Conservation (phyloP, 2,888 invertebrate species). For the Sturmia bella region DNA sequence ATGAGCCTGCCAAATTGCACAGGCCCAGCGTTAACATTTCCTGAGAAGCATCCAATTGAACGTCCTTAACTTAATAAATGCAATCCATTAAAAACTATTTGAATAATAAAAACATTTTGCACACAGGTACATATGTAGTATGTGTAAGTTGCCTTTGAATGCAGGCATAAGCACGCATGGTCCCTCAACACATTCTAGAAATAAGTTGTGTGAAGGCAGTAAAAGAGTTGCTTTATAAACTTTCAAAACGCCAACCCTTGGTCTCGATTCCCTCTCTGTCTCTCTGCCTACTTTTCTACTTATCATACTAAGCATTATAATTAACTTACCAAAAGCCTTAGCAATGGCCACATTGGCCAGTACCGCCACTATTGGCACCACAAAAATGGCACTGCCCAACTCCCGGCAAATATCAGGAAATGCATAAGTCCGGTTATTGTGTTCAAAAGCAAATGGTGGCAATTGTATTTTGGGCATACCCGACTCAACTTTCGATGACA, state of each 20-base stretch:
- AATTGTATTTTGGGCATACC: slow-evolving; percentile 87
- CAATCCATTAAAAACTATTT: neutral
- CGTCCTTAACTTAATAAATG: slow-evolving; percentile 84
- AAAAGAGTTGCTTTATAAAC: too few relatives aligned
- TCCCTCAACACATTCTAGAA: too few relatives aligned
- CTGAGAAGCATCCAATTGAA: slow-evolving; percentile 91
- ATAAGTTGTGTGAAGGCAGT: too few relatives aligned
- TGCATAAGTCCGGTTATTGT: slow-evolving; percentile 84
- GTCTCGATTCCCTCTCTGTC: too few relatives aligned
- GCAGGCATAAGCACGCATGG: too few relatives aligned
- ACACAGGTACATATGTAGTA: too few relatives aligned
- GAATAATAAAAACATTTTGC: neutral
- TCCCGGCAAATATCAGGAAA: slow-evolving; percentile 87
- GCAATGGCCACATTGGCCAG: slow-evolving; percentile 97
- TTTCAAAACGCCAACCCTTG: too few relatives aligned
- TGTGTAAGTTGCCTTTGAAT: too few relatives aligned
- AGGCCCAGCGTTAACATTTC: slow-evolving; percentile 94
- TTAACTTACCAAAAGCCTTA: slow-evolving; percentile 92
- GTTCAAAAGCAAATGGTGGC: slow-evolving; percentile 86
- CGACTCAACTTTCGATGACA: slow-evolving; percentile 85
- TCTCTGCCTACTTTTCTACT: too few relatives aligned
- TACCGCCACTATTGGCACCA: slow-evolving; percentile 91
- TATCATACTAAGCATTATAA: neutral
- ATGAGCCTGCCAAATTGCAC: slow-evolving; percentile 91
- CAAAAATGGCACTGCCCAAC: slow-evolving; percentile 89